Evolutionary conservation across 2,797 vertebrate species (phyloP).

Genomic region (Alcedo atthis): DNA sequence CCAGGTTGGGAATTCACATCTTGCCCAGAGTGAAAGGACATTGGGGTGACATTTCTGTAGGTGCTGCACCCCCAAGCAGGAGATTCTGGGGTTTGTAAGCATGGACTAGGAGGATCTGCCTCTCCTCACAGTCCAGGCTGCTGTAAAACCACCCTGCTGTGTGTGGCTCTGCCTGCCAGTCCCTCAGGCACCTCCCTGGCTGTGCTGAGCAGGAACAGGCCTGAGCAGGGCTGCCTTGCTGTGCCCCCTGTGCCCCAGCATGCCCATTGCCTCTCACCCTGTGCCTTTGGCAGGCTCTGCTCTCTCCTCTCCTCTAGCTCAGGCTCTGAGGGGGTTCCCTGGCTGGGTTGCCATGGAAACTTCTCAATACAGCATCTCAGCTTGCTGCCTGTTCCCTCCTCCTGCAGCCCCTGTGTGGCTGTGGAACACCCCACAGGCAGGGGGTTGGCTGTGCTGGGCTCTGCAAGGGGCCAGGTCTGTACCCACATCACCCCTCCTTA

Average conservation of each 20-base stretch:
- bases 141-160: too few species aligned
- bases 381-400: neutral
- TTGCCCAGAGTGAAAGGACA: neutral
- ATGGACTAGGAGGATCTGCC: neutral
- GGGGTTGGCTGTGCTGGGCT: neutral
- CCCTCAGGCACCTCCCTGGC: neutral
- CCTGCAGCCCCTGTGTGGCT: rapidly evolving
- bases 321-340: neutral
- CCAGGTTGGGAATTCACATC: neutral
- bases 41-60: rapidly evolving
- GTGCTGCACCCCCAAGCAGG: neutral
- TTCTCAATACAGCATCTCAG: neutral
- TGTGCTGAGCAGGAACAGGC: neutral
- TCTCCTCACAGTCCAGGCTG: neutral
- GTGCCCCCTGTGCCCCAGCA: rapidly evolving
- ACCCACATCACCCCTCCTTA: neutral
- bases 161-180: neutral
- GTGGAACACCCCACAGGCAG: rapidly evolving
- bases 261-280: rapidly evolving
- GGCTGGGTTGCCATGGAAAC: constrained; percentile 38
- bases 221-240: rapidly evolving
- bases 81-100: neutral
- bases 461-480: neutral
- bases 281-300: neutral
- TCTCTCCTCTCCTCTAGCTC: neutral